A percentile compares a stretch with the other conserved stretches of the same genome.
phyloP scores from a whole-genome alignment of 2,113 vertebrate genomes.

The Physeter macrocephalus region DNA sequence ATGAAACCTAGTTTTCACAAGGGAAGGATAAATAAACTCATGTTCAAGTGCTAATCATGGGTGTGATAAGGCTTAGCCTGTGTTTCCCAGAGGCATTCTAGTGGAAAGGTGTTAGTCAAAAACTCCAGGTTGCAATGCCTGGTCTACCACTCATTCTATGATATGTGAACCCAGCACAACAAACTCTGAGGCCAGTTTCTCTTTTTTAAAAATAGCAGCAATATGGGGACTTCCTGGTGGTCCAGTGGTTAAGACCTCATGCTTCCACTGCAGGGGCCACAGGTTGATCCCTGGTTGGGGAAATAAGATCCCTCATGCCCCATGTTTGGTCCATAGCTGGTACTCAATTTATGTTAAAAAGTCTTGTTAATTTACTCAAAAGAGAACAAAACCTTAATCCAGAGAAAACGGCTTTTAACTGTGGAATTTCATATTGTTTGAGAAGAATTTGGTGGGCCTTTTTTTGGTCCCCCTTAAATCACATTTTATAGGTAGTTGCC shows the following conservation, averaged over 20 bases:
- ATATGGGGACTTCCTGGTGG: too few species aligned
- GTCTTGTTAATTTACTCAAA: conserved; percentile 2
- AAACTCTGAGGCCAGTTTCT: not conserved
- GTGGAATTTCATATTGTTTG: not conserved
- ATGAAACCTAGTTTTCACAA: not conserved
- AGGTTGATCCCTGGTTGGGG: too few species aligned
- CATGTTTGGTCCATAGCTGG: not conserved
- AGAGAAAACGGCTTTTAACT: not conserved
- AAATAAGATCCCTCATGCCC: too few species aligned
- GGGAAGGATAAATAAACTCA: not conserved
- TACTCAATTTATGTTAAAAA: not conserved
- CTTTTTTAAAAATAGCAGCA: not conserved
- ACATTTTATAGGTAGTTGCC: not conserved
- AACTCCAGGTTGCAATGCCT: not conserved
- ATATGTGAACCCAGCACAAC: not conserved
- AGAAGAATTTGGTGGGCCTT: not conserved
- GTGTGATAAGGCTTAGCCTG: not conserved
- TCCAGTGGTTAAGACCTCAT: too few species aligned
- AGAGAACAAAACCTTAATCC: not conserved
- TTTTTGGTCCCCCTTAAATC: not conserved
- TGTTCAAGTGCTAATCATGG: not conserved
- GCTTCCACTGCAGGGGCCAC: too few species aligned
- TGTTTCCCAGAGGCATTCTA: not conserved
- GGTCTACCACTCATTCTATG: not conserved
- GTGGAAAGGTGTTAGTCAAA: not conserved